Base-by-base conservation (phyloP, 2,797 vertebrate genomes). In the Meriones psammophilus region DNA sequence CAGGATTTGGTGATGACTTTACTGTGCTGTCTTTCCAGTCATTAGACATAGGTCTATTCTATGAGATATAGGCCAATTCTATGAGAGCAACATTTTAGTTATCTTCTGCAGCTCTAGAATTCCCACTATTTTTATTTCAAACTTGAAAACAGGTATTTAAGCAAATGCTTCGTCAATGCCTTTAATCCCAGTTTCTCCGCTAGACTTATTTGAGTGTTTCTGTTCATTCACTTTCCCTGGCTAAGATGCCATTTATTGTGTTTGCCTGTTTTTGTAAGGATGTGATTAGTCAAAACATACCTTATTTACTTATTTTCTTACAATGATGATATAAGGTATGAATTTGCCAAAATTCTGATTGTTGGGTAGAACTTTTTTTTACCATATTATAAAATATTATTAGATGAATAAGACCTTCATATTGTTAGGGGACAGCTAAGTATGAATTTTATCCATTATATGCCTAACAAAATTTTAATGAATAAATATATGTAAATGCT, bases 221-320 rank as follows among this genome's bases (percentile, higher is more conserved):
- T 50, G 1, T 1, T 56, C 9, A 39, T 39, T 88, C 1, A 46
- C 3, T 8, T 54, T 85, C 66, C 13, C 10, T n/a, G 28, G 18
- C 0, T 4, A 85, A 8, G 66, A 14, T 1, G 17, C 1, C 5
- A 13, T 89, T 71, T 30, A 1, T 1, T 64, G 6, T 81, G 1
- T 14, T 4, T 42, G 0, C 18, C 6, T 94, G 1, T 7, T 50
- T 89, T 78, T 66, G 2, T 28, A 94, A 93, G 56, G 60, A 87
- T 73, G 84, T 89, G 56, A 62, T 24, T 33, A 24, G 3, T 79
- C 4, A 86, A 85, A 64, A 81, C 50, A 22, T 24, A 20, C 0
- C 58, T 26, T 62, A 81, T 58, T 84, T 42, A n/a, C 62, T 76
- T 68, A 60, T 58, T 84, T 66, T 76, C 0, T 73, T 94, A 0